These are phyloP conservation scores for Myathropa florea DNA, from an alignment of 2,888 invertebrate genomes.

Conservation along the genomic window DNA sequence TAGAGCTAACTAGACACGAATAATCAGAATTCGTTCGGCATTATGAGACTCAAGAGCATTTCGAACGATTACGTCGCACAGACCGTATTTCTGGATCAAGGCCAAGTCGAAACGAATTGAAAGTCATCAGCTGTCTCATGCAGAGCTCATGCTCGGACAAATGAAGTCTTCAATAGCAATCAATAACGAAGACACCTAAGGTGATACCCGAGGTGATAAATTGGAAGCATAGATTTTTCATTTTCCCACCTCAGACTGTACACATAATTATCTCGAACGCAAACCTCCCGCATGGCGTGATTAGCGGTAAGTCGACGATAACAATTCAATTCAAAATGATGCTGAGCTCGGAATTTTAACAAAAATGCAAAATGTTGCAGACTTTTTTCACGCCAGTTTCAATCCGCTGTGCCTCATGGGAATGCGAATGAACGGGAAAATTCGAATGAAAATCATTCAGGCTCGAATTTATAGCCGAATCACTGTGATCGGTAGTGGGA, in stretches of 20 bases:
- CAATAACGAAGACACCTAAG: neutral
- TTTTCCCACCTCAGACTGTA: neutral
- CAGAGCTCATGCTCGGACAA: neutral
- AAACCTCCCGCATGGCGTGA: neutral
- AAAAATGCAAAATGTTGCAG: neutral
- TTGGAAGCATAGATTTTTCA: neutral
- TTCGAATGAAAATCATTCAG: neutral
- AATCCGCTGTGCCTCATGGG: neutral
- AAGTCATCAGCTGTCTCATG: neutral
- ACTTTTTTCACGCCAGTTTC: neutral
- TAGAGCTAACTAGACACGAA: conserved; percentile 9
- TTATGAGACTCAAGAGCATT: conserved; percentile 9
- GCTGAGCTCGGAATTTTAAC: no score
- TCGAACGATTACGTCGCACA: neutral
- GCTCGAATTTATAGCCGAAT: neutral
- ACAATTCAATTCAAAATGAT: neutral
- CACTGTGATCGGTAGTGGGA: neutral
- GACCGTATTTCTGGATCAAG: conserved; percentile 30
- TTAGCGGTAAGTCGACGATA: neutral
- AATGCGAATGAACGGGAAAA: neutral
- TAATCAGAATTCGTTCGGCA: conserved; percentile 24
- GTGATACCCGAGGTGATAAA: neutral
- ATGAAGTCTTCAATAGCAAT: neutral
- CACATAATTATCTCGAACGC: neutral
- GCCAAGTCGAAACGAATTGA: conserved; percentile 23